A percentile compares a stretch with the other conserved stretches of the same genome.
These are phyloP conservation scores for Eremophila alpestris DNA, from an alignment of 2,797 vertebrate genomes.

Conservation along the genomic window DNA sequence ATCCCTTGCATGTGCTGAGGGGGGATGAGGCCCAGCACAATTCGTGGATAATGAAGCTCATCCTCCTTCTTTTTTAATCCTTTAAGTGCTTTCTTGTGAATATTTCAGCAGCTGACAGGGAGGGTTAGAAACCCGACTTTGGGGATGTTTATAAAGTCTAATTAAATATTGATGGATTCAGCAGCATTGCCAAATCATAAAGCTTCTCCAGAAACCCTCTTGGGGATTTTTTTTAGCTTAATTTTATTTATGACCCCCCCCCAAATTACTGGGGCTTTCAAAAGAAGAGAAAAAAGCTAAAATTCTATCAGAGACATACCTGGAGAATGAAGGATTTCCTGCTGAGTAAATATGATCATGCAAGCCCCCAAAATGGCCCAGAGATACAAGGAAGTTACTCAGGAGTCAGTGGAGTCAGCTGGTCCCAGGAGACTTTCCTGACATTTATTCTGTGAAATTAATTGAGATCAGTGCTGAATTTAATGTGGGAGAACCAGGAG, in stretches of 20 bases:
- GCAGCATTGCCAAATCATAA: background rate
- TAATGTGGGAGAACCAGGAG: background rate
- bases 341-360: constrained; percentile 10
- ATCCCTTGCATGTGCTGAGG: background rate
- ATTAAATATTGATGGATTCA: constrained; percentile 56
- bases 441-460: constrained; percentile 13
- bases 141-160: constrained; percentile 2
- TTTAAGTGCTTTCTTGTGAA: constrained; percentile 34
- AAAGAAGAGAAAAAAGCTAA: background rate
- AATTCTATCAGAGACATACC: background rate
- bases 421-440: constrained; percentile 14
- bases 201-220: background rate
- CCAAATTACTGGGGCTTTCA: background rate
- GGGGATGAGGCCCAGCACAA: background rate
- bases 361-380: background rate
- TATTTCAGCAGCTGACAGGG: constrained; percentile 42
- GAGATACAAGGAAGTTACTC: background rate
- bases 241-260: background rate
- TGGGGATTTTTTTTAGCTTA: background rate
- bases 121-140: background rate
- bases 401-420: constrained; percentile 9
- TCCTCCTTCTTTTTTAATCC: background rate
- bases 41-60: background rate
- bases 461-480: background rate
- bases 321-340: constrained; percentile 13